These are phyloP conservation scores for Drosophila pectinifera DNA, from an alignment of 1,140 invertebrate species.

Conservation along the genomic window DNA sequence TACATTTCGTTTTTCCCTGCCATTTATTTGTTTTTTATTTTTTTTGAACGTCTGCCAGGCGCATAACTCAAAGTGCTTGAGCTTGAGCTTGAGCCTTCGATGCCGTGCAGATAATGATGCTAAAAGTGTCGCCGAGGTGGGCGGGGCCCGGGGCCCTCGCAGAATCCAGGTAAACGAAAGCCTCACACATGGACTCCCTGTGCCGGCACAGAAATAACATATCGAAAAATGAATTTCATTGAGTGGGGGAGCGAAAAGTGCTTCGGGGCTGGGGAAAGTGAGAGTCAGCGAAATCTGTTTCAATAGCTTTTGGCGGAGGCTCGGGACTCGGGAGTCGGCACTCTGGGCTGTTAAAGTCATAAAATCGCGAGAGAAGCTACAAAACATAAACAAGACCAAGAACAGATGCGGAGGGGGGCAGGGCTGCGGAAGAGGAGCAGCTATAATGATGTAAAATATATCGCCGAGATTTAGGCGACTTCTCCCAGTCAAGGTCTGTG, in stretches of 20 bases:
- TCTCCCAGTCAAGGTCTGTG: constrained; percentile 59
- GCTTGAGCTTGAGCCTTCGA: constrained; percentile 64
- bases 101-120: constrained; percentile 80
- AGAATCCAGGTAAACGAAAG: constrained; percentile 66
- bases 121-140: constrained; percentile 65
- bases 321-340: not conserved
- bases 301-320: constrained; percentile 55
- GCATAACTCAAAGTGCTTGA: constrained; percentile 79
- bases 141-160: constrained; percentile 16
- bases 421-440: constrained; percentile 29
- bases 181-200: constrained; percentile 26
- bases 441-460: constrained; percentile 83
- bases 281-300: constrained; percentile 78
- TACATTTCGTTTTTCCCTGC: constrained; percentile 61
- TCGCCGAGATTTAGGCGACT: constrained; percentile 75
- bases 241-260: constrained; percentile 20
- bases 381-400: constrained; percentile 67
- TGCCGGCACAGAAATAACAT: constrained; percentile 69
- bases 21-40: constrained; percentile 80
- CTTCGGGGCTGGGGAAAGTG: constrained; percentile 40
- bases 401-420: constrained; percentile 9
- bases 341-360: constrained; percentile 66
- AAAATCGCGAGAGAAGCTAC: constrained; percentile 76
- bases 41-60: constrained; percentile 72
- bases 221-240: constrained; percentile 82